Evolutionary conservation across 2,113 vertebrate species (phyloP), one percentile per base, ranked within the genome.

Genomic region (Progne subis): DNA sequence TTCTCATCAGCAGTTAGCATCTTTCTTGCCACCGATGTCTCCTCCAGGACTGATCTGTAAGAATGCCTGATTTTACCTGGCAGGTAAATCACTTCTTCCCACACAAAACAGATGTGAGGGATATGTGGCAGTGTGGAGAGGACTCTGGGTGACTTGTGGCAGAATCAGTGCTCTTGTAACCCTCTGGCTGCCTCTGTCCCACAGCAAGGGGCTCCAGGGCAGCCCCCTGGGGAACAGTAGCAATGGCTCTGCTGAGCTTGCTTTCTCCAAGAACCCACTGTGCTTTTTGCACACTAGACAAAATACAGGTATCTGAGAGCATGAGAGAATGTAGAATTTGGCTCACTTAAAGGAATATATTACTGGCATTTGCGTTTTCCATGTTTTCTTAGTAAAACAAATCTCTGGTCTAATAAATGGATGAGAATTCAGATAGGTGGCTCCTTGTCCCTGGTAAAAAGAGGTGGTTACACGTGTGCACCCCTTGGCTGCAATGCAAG

Each of bases 1-100:
- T 95, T 82, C 93, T 94, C 70, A 76, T 91, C 76, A 94, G 91
- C 78, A 79, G 2, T 88, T 69, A 80, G 52, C 71, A 67, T 94
- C 85, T 74, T 4, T 79, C 77, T 82, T 44, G 0, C 53, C 70
- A 61, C 32, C 3, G 0, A 49, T 68, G 23, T 87, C 65, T 92
- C 65, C 61, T 89, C 53, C 57, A 87, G 81, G 89, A 90, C 65
- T 2, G 5, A 79, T 82, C 57, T 43, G 19, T 83, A 64, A 68
- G 52, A 83, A 41, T 0, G 12, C 32, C 52, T 29, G 39, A 50
- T 59, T 75, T 89, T 94, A 75, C 81, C 86, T 81, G 53, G 60
- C 65, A 75, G 74, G 37, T 37, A 59, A 65, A 63, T 85, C 86
- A 23, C 53, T 56, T 79, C 85, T 82, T 89, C 59, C 50, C 47